phyloP scores from a whole-genome alignment of 2,888 invertebrate genomes.

The Bimastos eiseni region DNA sequence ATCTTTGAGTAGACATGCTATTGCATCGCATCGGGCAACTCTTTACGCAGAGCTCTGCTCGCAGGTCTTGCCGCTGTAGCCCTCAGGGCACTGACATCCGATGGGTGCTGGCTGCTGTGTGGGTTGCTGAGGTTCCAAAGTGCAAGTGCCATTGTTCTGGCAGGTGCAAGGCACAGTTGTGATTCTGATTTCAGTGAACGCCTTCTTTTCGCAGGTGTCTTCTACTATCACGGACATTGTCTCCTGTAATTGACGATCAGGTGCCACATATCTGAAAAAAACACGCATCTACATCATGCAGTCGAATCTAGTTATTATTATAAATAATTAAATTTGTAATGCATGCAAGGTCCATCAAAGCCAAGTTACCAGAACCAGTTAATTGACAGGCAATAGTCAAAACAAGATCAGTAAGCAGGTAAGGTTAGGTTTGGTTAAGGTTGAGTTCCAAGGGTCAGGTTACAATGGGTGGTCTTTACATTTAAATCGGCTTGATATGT shows the following conservation, averaged over 20 bases:
- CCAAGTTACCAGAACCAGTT: neutral
- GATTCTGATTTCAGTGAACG: neutral
- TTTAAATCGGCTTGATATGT: neutral
- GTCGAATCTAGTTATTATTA: no score
- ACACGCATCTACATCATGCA: neutral
- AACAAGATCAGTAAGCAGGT: neutral
- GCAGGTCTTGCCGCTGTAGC: neutral
- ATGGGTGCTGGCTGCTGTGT: neutral
- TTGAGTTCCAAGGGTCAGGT: no score
- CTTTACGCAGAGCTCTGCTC: constrained; percentile 3
- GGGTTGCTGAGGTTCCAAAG: neutral
- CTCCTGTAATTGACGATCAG: neutral
- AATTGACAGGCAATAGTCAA: neutral
- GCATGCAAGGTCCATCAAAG: no score
- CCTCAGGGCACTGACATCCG: neutral
- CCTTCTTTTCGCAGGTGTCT: constrained; percentile 10
- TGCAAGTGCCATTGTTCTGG: constrained; percentile 21
- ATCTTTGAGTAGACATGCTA: neutral
- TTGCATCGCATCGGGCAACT: neutral
- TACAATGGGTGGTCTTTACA: neutral
- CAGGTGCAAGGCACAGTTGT: constrained; percentile 3
- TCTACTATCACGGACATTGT: neutral
- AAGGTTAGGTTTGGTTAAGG: neutral
- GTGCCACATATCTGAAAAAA: neutral
- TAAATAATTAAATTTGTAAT: no score